Conservation (phyloP, 2,797 vertebrate genomes). For the Gymnothorax reevesii region DNA sequence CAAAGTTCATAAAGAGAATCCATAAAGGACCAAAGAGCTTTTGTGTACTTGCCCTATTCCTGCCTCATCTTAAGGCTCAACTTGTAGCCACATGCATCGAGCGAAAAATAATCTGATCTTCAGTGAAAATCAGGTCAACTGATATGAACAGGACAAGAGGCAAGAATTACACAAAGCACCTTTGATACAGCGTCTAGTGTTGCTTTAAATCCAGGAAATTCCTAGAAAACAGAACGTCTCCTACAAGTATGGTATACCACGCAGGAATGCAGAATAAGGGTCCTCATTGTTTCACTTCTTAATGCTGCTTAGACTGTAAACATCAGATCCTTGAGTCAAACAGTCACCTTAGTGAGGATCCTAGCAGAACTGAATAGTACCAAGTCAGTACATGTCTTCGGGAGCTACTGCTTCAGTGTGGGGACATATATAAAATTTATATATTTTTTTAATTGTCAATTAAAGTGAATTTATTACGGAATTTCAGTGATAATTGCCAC, state of each 20-base stretch:
- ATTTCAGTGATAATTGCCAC: not conserved
- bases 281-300: not conserved
- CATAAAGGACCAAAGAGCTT: too few relatives aligned
- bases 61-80: not conserved
- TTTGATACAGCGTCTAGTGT: not conserved
- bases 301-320: not conserved
- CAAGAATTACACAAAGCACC: not conserved
- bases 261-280: not conserved
- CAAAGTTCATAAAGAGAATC: too few relatives aligned
- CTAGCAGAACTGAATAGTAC: not conserved
- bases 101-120: not conserved
- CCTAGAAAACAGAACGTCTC: not conserved
- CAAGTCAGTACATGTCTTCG: not conserved
- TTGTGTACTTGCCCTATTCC: too few relatives aligned
- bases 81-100: not conserved
- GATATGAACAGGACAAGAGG: not conserved
- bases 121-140: conserved; percentile 5
- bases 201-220: not conserved
- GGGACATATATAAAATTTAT: not conserved
- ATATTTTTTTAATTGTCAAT: not conserved
- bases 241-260: not conserved
- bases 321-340: not conserved
- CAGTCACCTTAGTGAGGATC: not conserved
- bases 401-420: not conserved
- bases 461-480: not conserved